Percentiles rank a stretch among this genome's conserved stretches.
These are phyloP conservation scores for Gandaritis pyraliata DNA, from an alignment of 2,888 invertebrate genomes.

Conservation along the genomic window DNA sequence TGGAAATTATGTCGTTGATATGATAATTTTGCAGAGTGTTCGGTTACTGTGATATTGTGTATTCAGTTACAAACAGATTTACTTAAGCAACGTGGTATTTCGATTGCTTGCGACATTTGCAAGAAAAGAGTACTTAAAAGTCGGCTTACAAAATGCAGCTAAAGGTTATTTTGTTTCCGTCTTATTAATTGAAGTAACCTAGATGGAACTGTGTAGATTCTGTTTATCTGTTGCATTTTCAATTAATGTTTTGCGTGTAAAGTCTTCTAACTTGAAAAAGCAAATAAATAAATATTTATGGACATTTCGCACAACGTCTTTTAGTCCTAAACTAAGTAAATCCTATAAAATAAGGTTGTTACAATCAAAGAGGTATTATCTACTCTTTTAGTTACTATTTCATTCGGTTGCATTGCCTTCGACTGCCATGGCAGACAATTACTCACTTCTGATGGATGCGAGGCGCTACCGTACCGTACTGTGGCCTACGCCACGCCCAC, in stretches of 20 bases:
- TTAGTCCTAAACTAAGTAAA: too few relatives aligned
- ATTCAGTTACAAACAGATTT: conserved; percentile 26
- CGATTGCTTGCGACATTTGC: conserved; percentile 1
- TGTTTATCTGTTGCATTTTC: too few relatives aligned
- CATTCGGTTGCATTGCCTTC: conserved; percentile 23
- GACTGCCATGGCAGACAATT: conserved; percentile 52
- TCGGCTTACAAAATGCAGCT: neutral
- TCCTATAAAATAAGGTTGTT: too few relatives aligned
- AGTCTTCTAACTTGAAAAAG: too few relatives aligned
- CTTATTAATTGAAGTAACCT: too few relatives aligned
- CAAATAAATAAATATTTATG: too few relatives aligned
- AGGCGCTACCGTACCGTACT: conserved; percentile 55
- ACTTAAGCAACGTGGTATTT: conserved; percentile 10
- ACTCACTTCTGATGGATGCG: conserved; percentile 64
- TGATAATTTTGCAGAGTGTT: conserved; percentile 31
- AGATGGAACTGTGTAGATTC: too few relatives aligned
- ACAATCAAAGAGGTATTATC: conserved; percentile 14
- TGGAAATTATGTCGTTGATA: conserved; percentile 26
- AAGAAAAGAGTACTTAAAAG: neutral
- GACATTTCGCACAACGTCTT: too few relatives aligned
- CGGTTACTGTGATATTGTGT: conserved; percentile 27
- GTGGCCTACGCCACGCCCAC: conserved; percentile 49
- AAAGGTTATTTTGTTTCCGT: too few relatives aligned
- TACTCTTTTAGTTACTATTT: conserved; percentile 22
- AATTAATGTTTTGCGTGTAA: too few relatives aligned